Conservation (phyloP, 2,113 vertebrate species). For the Mastomys natalensis region DNA sequence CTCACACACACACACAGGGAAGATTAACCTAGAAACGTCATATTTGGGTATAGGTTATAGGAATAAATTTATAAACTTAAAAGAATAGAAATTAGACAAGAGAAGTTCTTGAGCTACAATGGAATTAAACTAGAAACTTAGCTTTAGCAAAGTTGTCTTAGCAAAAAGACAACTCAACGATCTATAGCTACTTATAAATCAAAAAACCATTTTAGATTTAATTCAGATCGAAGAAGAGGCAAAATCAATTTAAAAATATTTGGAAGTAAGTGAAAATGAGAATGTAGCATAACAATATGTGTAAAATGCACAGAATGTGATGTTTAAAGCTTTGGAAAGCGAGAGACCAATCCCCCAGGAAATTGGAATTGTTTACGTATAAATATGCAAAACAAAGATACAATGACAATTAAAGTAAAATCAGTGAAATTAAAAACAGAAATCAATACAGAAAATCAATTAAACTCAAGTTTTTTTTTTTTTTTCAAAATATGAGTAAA, state of each 20-base stretch:
- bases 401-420: neutral
- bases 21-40: neutral
- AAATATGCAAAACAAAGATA: neutral
- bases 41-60: neutral
- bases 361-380: neutral
- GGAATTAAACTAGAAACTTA: slow-evolving; percentile 19
- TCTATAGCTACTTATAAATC: neutral
- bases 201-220: neutral
- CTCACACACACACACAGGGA: neutral
- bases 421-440: slow-evolving; percentile 1
- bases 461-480: neutral
- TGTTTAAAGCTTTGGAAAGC: slow-evolving; percentile 15
- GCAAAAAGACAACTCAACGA: neutral
- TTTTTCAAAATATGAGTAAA: neutral
- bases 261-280: neutral
- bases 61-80: neutral
- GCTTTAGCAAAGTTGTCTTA: neutral
- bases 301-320: neutral
- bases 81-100: neutral
- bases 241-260: slow-evolving; percentile 10
- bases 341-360: neutral
- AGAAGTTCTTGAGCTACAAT: neutral
- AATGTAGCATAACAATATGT: neutral
- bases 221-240: neutral
- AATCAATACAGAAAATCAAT: neutral